Percentiles rank a stretch among this genome's conserved stretches.
Conservation (phyloP, 2,888 invertebrate genomes). For the Eristalinus aeneus region DNA sequence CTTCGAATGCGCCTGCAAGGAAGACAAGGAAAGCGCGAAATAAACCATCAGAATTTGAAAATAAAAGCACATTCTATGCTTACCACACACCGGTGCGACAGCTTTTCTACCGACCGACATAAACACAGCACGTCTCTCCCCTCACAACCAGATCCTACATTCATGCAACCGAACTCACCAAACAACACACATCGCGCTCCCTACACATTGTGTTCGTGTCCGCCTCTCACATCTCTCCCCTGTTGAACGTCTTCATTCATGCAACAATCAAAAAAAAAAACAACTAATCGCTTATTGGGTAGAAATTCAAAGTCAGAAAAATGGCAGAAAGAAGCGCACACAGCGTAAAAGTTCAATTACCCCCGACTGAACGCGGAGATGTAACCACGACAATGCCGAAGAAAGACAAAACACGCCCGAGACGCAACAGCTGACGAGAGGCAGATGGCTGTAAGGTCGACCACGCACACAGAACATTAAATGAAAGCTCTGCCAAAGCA, state of each 20-base stretch:
- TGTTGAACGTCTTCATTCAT: not conserved
- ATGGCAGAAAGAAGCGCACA: not conserved
- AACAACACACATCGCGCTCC: not conserved
- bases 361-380: conserved; percentile 7
- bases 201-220: not conserved
- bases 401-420: not conserved
- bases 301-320: not conserved
- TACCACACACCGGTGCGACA: not conserved
- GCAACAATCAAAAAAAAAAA: not conserved
- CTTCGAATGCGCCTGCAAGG: conserved; percentile 27
- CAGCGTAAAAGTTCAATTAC: conserved; percentile 53
- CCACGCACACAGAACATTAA: not conserved
- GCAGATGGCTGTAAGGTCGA: conserved; percentile 15
- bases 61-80: not conserved
- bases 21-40: not conserved
- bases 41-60: conserved; percentile 6
- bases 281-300: not conserved
- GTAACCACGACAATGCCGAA: not conserved
- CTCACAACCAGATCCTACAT: not conserved
- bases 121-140: conserved; percentile 9
- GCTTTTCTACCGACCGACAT: conserved; percentile 10
- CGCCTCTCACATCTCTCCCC: not conserved
- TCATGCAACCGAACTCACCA: not conserved
- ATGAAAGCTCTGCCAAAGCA: conserved; percentile 7
- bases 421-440: conserved; percentile 30